Evolutionary conservation across 2,113 vertebrate species (phyloP).

Genomic region (Poeciliopsis retropinna): DNA sequence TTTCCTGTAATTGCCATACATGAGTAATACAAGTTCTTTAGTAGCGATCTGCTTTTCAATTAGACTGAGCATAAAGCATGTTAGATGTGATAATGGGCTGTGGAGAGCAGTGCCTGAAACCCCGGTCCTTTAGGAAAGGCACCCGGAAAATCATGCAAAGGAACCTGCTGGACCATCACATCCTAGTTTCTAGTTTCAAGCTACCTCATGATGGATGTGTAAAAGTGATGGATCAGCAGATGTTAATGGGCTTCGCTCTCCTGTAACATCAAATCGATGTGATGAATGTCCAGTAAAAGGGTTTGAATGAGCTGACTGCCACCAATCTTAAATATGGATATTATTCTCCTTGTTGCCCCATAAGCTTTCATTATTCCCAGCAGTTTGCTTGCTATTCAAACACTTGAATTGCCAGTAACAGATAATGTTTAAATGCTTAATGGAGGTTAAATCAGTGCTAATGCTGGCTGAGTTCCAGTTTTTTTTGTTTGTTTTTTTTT

Average conservation of each 20-base stretch:
- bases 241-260: constrained; percentile 2
- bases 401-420: constrained; percentile 18
- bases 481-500: too few species aligned
- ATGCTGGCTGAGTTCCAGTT: neutral
- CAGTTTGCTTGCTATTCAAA: constrained; percentile 42
- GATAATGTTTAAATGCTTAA: constrained; percentile 9
- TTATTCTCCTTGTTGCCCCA: constrained; percentile 33
- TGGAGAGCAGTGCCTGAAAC: constrained; percentile 24
- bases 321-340: constrained; percentile 12
- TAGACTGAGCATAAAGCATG: constrained; percentile 46
- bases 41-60: constrained; percentile 26
- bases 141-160: constrained; percentile 5
- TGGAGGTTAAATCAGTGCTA: neutral
- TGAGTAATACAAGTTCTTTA: neutral
- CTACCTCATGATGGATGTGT: neutral
- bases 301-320: constrained; percentile 32
- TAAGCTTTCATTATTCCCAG: constrained; percentile 54
- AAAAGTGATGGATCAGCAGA: neutral
- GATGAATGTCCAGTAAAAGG: constrained; percentile 25
- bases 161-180: neutral
- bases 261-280: constrained; percentile 11
- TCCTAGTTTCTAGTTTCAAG: constrained; percentile 2
- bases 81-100: constrained; percentile 45
- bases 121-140: neutral
- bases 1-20: neutral